These are phyloP conservation scores for Alloplasta piceator DNA, from an alignment of 2,888 invertebrate genomes.

Conservation along the genomic window DNA sequence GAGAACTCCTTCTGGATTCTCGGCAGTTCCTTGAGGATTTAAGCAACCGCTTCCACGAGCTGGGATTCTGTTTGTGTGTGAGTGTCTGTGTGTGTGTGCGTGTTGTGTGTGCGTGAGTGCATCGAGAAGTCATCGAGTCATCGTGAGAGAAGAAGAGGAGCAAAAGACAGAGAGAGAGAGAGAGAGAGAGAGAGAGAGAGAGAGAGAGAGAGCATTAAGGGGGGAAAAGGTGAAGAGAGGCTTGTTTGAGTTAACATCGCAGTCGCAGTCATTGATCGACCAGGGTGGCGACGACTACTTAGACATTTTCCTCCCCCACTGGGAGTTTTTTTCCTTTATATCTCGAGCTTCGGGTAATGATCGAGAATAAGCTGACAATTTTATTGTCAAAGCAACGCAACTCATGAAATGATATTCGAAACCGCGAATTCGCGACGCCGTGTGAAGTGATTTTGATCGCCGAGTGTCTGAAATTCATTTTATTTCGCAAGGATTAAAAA, in stretches of 20 bases:
- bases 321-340: no score
- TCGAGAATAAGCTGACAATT: no score
- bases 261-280: conserved; percentile 64
- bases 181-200: conserved; percentile 28
- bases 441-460: not conserved
- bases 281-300: conserved; percentile 38
- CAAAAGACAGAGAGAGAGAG: conserved; percentile 20
- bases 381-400: no score
- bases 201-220: not conserved
- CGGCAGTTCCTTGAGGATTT: no score
- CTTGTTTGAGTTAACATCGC: conserved; percentile 28
- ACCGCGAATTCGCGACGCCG: not conserved
- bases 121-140: conserved; percentile 40
- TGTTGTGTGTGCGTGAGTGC: conserved; percentile 9
- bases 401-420: not conserved
- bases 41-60: no score
- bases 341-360: no score
- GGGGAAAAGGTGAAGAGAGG: not conserved
- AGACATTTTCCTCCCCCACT: no score
- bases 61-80: not conserved
- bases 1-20: not conserved
- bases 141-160: conserved; percentile 9
- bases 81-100: not conserved
- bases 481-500: not conserved
- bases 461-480: not conserved